Conservation (phyloP, 2,113 vertebrate genomes). For the Morone saxatilis region DNA sequence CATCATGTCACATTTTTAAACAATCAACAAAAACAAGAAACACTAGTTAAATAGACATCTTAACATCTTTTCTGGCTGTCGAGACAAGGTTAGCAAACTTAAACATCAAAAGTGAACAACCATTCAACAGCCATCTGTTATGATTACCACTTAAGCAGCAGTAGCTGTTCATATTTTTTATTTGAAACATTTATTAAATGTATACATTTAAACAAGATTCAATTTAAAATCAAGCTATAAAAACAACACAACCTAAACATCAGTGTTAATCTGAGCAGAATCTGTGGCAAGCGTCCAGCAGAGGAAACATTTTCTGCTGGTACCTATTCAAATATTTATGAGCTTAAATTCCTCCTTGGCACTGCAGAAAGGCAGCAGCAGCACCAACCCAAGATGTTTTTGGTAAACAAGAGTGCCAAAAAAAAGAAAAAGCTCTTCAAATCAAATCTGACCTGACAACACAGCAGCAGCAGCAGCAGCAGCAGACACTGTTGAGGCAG, state of each 20-base stretch:
- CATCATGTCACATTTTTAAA: not conserved
- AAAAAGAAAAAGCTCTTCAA: not conserved
- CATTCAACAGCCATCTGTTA: not conserved
- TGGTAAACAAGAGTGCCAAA: not conserved
- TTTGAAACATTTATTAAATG: not conserved
- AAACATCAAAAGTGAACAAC: not conserved
- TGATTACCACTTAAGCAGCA: not conserved
- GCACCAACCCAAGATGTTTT: not conserved
- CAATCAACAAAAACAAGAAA: not conserved
- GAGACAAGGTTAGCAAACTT: not conserved
- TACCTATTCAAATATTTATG: constrained; percentile 10
- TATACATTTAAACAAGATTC: not conserved
- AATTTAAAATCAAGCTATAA: not conserved
- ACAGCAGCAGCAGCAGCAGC: constrained; percentile 3
- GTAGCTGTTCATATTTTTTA: not conserved
- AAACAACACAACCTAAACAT: not conserved
- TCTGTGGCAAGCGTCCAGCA: not conserved
- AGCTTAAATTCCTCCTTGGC: constrained; percentile 17
- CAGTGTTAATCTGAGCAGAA: not conserved
- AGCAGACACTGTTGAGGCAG: constrained; percentile 4
- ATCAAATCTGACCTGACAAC: constrained; percentile 58
- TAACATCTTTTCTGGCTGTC: not conserved
- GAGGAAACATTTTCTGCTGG: not conserved
- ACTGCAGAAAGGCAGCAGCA: not conserved
- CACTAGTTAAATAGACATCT: not conserved